phyloP scores from a whole-genome alignment of 2,797 vertebrate genomes.

The Sphaeramia orbicularis region DNA sequence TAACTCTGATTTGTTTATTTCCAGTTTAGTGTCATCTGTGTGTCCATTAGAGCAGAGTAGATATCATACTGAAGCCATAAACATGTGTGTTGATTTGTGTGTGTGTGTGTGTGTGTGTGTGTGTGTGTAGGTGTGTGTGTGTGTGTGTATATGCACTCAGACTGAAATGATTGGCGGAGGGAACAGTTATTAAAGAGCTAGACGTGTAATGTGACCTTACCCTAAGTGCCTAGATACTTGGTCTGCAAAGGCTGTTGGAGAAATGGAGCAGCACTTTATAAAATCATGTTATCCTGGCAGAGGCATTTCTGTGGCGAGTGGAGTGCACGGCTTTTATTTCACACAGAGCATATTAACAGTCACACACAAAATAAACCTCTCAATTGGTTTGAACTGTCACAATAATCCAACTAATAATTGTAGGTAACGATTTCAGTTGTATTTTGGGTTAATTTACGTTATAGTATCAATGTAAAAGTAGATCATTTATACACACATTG shows the following conservation, averaged over 20 bases:
- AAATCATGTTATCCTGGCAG: conserved; percentile 36
- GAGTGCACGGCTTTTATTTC: conserved; percentile 11
- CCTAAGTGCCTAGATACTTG: background rate
- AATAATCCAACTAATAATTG: too few species aligned
- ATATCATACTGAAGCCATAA: conserved; percentile 17
- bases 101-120: too few species aligned
- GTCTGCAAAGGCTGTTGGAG: conserved; percentile 5
- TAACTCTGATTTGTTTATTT: background rate
- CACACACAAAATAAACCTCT: too few species aligned
- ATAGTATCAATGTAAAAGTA: too few species aligned
- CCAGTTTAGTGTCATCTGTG: background rate
- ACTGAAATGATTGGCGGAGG: background rate
- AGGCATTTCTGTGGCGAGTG: background rate
- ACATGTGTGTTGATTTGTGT: background rate
- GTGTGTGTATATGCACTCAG: background rate
- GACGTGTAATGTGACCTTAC: conserved; percentile 7
- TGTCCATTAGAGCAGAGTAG: background rate
- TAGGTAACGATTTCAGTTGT: too few species aligned
- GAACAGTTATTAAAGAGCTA: background rate
- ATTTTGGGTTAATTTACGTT: too few species aligned
- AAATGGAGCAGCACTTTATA: conserved; percentile 31
- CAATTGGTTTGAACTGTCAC: too few species aligned
- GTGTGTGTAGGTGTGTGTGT: too few species aligned
- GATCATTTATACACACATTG: too few species aligned
- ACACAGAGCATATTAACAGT: background rate